Base-by-base conservation (phyloP, 2,888 invertebrate genomes). In the Dolomedes plantarius region DNA sequence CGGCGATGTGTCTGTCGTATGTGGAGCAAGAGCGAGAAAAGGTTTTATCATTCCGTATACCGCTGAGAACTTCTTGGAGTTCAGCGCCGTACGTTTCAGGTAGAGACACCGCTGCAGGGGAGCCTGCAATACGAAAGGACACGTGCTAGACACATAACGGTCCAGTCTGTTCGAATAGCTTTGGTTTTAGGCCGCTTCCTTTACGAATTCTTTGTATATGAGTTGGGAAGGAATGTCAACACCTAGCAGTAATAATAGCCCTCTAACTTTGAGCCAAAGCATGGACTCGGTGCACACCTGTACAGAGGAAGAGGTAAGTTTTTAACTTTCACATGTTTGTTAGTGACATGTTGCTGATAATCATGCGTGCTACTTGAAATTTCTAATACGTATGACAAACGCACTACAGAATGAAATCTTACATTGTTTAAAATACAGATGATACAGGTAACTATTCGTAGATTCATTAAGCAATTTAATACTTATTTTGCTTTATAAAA, bases 251-350 rank as follows among this genome's bases (percentile, higher is more conserved):
- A 79, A 80, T 69, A 78, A 85, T 68, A 86, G 86, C 39, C 87
- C 87, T 23, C 76, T 87, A 68, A 87, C 87, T 41, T 76, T 87
- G 39, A 87, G 87, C 78, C 81, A 82, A 68, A 82, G 87, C 74
- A 87, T 87, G 87, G 87, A 87, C 28, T 87, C 87, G 41, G 87
- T 87, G 41, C 76, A 81, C 81, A 87, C 82, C 64, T 81, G 81
- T 65, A 71, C 87, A 32, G 82, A 81, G 74, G 87, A 87, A 46
- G 87, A 87, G 78, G 87, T 86, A 78, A 82, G 69, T 13, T 27
- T 65, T 19, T 46, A 19, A 27, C 28, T 36, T 39, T 69, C 1
- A 11, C 11, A 27, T 39, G n/a, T 36, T 69, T 39, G 23, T 5
- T 23, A 6, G 7, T 56, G 23, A 56, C 56, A 32, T 29, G 32